Evolutionary conservation across 92 coral and sea anemone genomes (phyloP), one percentile per base, ranked within the genome.

Genomic region (Zoanthus gigantus): DNA sequence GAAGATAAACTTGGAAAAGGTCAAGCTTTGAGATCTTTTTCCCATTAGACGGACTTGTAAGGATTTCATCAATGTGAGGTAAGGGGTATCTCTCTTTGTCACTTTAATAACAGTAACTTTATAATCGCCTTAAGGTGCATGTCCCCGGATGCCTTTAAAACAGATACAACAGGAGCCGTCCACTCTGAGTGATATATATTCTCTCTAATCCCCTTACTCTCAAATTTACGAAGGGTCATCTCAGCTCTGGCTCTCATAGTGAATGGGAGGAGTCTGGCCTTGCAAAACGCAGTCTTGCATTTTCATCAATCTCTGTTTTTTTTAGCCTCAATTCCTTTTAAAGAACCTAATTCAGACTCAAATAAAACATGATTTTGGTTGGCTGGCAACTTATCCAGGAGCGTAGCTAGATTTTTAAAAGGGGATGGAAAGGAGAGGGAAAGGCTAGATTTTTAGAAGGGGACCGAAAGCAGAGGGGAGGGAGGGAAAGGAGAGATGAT

Each of bases 201-300:
- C 78, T 78, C 57, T 10, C 83, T 72, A 16, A 91, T 72, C 57
- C 90, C 93, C 31, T 60, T 31, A 9, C 72, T 91, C 89, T 87
- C 93, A 37, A 90, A 77, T 66, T 73, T 73, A 28, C 83, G 67
- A 11, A 90, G 83, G 46, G 80, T 86, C 63, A 71, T 90, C 84
- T 91, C 89, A 47, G 83, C 87, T 12, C 74, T 88, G 71, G 61
- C 48, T 42, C 72, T 79, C 61, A 78, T 52, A n/a, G 92, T 88
- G 34, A 78, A 78, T 45, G 94, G 91, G 15, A 91, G 77, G 72
- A 89, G 77, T 46, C 91, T 45, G 71, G 89, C 93, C 75, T 91
- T 87, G 77, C 82, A 91, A 29, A 91, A 91, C 56, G 72, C 74
- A 90, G 93, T 69, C 58, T 63, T 7, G 83, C 90, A 87, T 77